Evolutionary conservation across 2,888 invertebrate genomes (phyloP).

Genomic region (Allygus modestus): DNA sequence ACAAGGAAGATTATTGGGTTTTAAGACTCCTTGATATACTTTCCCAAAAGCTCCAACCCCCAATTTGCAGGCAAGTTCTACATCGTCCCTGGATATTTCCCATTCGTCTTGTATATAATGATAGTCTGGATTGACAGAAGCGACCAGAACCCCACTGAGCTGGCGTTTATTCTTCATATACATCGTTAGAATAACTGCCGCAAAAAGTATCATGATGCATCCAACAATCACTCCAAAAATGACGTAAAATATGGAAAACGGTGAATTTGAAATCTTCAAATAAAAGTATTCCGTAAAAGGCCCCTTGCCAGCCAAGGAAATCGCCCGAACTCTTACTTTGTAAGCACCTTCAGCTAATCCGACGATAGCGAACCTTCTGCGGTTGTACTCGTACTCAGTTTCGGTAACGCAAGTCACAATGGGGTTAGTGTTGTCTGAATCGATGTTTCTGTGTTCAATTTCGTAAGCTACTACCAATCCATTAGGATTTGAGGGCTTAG

Average conservation of each 20-base stretch:
- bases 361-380: conserved; percentile 71
- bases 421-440: conserved; percentile 73
- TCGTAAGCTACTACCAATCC: conserved; percentile 81
- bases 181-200: background rate
- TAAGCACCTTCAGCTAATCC: conserved; percentile 88
- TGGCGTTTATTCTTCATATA: conserved; percentile 5
- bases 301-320: conserved; percentile 87
- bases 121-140: conserved; percentile 95
- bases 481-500: conserved; percentile 81
- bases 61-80: conserved; percentile 86
- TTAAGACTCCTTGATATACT: conserved; percentile 87
- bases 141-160: conserved; percentile 77
- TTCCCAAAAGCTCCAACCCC: conserved; percentile 93
- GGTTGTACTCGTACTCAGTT: conserved; percentile 70
- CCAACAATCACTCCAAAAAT: conserved; percentile 68
- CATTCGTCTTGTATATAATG: conserved; percentile 85
- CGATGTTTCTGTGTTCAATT: conserved; percentile 78
- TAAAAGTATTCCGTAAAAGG: conserved; percentile 71
- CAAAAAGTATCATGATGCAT: conserved; percentile 60
- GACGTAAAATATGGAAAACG: conserved; percentile 29
- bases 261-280: conserved; percentile 66
- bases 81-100: conserved; percentile 91
- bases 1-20: conserved; percentile 76
- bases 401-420: conserved; percentile 76
- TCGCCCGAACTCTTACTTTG: conserved; percentile 85